A percentile compares a stretch with the other conserved stretches of the same genome.
phyloP scores from a whole-genome alignment of 2,888 invertebrate genomes.

The Caenorhabditis auriculariae region DNA sequence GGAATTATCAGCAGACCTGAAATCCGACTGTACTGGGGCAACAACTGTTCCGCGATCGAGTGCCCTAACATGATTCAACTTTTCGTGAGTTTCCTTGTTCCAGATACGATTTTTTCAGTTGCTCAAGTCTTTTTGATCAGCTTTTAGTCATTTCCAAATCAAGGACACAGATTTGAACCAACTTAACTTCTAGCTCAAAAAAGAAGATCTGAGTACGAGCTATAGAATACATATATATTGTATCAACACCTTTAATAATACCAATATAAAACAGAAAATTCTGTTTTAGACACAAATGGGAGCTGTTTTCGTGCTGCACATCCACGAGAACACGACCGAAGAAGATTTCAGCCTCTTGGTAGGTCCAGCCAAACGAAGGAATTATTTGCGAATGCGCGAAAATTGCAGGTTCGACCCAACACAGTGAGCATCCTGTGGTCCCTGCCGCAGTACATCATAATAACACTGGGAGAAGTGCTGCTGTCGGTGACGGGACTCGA shows the following conservation, averaged over 20 bases:
- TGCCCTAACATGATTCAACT: conserved; percentile 18
- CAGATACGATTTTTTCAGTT: too few relatives aligned
- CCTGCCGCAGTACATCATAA: conserved; percentile 86
- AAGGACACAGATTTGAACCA: too few relatives aligned
- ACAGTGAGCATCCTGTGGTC: conserved; percentile 68
- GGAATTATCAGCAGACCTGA: conserved; percentile 45
- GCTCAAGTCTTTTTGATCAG: too few relatives aligned
- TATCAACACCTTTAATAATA: too few relatives aligned
- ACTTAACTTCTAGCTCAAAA: too few relatives aligned
- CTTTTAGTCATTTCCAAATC: too few relatives aligned
- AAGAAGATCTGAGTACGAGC: too few relatives aligned
- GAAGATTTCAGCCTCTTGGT: conserved; percentile 27
- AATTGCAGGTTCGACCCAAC: conserved; percentile 48
- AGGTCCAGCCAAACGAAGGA: conserved; percentile 1
- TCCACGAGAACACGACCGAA: conserved; percentile 23
- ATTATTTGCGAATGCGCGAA: background rate
- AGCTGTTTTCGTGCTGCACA: conserved; percentile 35
- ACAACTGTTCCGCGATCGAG: conserved; percentile 30
- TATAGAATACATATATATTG: too few relatives aligned
- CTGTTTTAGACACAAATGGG: conserved; percentile 34
- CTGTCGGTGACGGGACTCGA: conserved; percentile 92
- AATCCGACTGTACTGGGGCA: conserved; percentile 45
- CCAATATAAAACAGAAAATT: background rate
- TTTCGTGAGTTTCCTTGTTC: conserved; percentile 1
- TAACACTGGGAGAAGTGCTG: conserved; percentile 90